phyloP scores from a whole-genome alignment of 2,797 vertebrate species.

The Mormyrus hasselquistii region DNA sequence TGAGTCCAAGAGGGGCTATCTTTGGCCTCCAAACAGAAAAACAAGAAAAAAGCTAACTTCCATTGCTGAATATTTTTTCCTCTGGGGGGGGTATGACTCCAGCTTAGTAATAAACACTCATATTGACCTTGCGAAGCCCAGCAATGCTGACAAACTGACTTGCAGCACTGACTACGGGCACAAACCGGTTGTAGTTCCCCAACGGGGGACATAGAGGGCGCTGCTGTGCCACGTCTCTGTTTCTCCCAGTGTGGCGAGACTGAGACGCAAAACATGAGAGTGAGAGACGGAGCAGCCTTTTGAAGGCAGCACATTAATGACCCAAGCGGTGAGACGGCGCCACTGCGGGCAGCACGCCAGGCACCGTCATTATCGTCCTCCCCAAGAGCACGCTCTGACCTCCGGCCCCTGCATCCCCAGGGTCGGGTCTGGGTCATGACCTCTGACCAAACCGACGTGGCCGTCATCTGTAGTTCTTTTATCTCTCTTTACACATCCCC shows the following conservation, averaged over 20 bases:
- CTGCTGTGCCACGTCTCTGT: background rate
- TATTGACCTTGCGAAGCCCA: background rate
- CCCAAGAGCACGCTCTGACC: background rate
- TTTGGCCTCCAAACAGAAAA: background rate
- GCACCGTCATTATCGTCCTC: background rate
- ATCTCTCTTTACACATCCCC: background rate
- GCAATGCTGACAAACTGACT: background rate
- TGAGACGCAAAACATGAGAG: background rate
- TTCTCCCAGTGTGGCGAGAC: background rate
- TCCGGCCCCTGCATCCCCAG: background rate
- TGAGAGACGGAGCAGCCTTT: background rate
- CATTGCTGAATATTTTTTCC: background rate
- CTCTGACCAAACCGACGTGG: background rate
- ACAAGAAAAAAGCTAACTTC: background rate
- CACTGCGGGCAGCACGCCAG: background rate
- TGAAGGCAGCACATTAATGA: background rate
- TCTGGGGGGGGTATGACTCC: background rate
- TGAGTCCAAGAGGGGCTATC: background rate
- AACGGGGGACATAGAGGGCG: constrained; percentile 3
- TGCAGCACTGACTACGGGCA: background rate
- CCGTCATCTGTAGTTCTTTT: background rate
- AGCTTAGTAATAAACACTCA: background rate
- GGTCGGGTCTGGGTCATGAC: background rate
- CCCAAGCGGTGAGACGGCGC: background rate
- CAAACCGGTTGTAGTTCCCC: background rate